Evolutionary conservation across 2,113 vertebrate species (phyloP), one percentile per base, ranked within the genome.

Genomic region (Ailurus styani): DNA sequence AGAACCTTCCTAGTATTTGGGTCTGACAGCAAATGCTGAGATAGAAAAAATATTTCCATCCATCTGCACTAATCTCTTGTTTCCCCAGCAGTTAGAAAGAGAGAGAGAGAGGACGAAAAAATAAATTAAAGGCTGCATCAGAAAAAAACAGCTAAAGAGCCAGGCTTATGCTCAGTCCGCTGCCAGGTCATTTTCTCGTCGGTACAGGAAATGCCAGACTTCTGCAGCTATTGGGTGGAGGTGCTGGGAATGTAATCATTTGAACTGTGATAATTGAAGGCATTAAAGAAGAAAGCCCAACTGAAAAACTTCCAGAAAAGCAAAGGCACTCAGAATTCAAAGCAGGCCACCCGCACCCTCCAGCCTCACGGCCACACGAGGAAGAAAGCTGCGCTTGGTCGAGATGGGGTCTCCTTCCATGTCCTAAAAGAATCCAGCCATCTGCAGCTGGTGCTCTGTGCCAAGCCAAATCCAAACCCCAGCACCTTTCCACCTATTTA

Each of bases 1-100:
- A 98, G 96, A 98, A 98, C 95, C 90, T 5, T 95, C 96, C 96
- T 96, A 94, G 95, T 87, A 52, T 75, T 98, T 93, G 95, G 85
- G 81, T 95, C 96, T 98, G 97, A 98, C 97, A 98, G 98, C 96
- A 98, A 98, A 97, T 97, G 94, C 98, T 97, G 93, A 99, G 98
- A 90, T 78, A 31, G 95, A 98, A 83, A 98, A 98, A 96, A 97
- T 60, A 98, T 98, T 98, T 98, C 97, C 97, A 98, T 96, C 97
- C 94, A 93, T 98, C 96, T 98, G 95, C 42, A 12, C 92, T 98
- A 97, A 98, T 98, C 97, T 98, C 97, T 98, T 98, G 93, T 98
- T 98, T 98, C 97, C 98, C 96, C 87, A 97, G 97, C 98, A 97
- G 97, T 97, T 97, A 97, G 64, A 50, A 3, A 21, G 12, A n/a